Evolutionary conservation across 2,888 invertebrate species (phyloP).

Genomic region (Tetramorium bicarinatum): DNA sequence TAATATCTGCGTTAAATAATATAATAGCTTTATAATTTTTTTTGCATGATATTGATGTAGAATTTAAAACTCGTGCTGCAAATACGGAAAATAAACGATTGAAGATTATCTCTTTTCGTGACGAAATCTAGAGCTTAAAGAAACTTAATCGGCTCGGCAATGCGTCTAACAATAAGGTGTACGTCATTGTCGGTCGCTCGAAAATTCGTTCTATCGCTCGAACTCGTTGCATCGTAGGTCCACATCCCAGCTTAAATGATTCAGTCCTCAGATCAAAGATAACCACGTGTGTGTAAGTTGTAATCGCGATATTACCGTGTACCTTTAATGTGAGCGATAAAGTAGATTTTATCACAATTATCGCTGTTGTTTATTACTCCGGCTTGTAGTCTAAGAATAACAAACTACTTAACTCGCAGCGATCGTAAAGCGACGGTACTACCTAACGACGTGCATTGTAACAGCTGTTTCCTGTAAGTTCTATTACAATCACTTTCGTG

Average conservation of each 20-base stretch:
- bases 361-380: constrained; percentile 64
- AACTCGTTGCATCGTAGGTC: constrained; percentile 31
- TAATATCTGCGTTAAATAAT: background rate
- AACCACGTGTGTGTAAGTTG: constrained; percentile 58
- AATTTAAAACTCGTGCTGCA: background rate
- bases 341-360: constrained; percentile 68
- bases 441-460: constrained; percentile 63
- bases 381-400: constrained; percentile 54
- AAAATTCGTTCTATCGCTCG: constrained; percentile 22
- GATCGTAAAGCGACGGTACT: constrained; percentile 59
- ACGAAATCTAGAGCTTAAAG: background rate
- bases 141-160: background rate
- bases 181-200: background rate
- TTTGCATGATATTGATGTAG: background rate
- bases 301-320: constrained; percentile 59
- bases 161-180: background rate
- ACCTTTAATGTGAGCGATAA: constrained; percentile 61
- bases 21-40: background rate
- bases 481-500: constrained; percentile 64
- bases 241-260: constrained; percentile 41
- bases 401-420: constrained; percentile 59
- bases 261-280: constrained; percentile 58
- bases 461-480: constrained; percentile 67
- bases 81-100: background rate
- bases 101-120: background rate